Percentiles rank a stretch among this genome's conserved stretches.
Conservation (phyloP, 2,113 vertebrate genomes). For the Nannospalax galili region DNA sequence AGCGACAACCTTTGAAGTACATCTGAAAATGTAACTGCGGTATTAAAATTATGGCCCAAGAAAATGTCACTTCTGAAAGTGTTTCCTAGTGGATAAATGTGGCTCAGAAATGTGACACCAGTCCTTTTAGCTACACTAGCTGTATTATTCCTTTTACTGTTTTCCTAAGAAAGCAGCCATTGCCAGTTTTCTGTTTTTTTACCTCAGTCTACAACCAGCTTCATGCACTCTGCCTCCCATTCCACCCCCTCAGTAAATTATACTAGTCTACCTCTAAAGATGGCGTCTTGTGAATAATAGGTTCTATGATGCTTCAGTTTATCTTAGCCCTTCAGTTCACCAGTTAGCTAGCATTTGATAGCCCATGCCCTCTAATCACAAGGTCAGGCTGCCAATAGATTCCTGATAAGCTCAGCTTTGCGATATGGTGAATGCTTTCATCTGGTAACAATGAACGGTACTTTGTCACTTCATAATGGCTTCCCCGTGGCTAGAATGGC, state of each 20-base stretch:
- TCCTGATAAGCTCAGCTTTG: conserved; percentile 5
- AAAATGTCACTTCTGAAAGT: conserved; percentile 5
- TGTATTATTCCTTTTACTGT: neutral
- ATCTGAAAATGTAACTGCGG: conserved; percentile 24
- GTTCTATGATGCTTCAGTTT: conserved; percentile 14
- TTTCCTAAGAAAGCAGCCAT: neutral
- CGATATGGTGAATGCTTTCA: conserved; percentile 29
- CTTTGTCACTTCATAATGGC: conserved; percentile 47
- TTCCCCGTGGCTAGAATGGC: neutral
- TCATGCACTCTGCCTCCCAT: neutral
- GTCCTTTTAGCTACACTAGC: neutral
- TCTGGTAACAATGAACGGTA: neutral
- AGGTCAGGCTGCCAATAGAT: neutral
- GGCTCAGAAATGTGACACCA: neutral
- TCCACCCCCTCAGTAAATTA: too few species aligned
- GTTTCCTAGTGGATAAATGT: conserved; percentile 32
- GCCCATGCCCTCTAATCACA: neutral
- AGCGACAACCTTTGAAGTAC: neutral
- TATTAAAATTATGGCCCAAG: conserved; percentile 47
- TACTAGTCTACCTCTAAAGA: neutral
- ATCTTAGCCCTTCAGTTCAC: conserved; percentile 33
- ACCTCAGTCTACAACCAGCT: neutral
- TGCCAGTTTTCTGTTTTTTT: neutral
- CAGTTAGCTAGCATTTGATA: neutral
- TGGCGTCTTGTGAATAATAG: neutral